phyloP scores from a whole-genome alignment of 2,113 vertebrate species.

The Leptosomus discolor region DNA sequence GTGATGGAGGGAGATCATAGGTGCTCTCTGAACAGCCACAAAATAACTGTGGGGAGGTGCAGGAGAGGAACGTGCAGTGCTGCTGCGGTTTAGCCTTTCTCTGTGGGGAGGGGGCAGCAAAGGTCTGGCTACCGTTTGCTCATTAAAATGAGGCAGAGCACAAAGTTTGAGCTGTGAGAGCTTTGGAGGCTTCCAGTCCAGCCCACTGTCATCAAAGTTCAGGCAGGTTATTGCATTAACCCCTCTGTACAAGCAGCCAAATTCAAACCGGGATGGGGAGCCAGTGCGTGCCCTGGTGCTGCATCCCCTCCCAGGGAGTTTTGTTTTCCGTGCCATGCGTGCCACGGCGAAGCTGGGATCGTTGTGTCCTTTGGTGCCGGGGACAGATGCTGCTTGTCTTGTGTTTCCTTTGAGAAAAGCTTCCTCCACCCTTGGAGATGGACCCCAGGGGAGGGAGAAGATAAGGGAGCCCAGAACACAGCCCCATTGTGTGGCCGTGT shows the following conservation, averaged over 20 bases:
- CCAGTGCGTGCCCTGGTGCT: fast-evolving
- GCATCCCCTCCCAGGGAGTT: fast-evolving
- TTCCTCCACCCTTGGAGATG: background rate
- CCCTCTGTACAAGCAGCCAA: too few relatives aligned
- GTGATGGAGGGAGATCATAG: background rate
- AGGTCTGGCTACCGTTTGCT: fast-evolving
- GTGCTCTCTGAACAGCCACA: background rate
- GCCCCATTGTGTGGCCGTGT: background rate
- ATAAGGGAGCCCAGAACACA: background rate
- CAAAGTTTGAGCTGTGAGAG: background rate
- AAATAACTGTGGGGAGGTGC: background rate
- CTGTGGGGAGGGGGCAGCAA: fast-evolving
- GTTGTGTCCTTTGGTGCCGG: background rate
- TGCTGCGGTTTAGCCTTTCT: background rate
- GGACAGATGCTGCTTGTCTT: background rate
- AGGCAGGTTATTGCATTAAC: background rate
- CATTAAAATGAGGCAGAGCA: fast-evolving
- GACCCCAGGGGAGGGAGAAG: background rate
- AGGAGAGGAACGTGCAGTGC: background rate
- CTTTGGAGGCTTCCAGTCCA: background rate
- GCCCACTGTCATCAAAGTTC: background rate
- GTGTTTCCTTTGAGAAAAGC: background rate
- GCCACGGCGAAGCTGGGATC: background rate
- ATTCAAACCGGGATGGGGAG: fast-evolving
- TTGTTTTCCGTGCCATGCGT: background rate